Evolutionary conservation across 1,140 invertebrate genomes (phyloP), one percentile per base, ranked within the genome.

Genomic region (Panagrolaimus sp.): DNA sequence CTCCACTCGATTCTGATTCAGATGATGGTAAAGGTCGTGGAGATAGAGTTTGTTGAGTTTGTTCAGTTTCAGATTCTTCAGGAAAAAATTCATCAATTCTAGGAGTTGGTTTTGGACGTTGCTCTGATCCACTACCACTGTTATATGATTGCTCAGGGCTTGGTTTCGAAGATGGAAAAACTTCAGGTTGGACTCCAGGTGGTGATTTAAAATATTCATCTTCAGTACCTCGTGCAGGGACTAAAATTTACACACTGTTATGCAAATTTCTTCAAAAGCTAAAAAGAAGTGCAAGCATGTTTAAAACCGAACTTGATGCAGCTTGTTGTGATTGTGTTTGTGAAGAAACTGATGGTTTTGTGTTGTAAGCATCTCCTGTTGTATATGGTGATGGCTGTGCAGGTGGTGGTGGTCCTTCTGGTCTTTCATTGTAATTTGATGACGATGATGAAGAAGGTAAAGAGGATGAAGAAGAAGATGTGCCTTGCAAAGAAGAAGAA

Each of bases 131-230:
- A n/a, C n/a, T n/a, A n/a, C n/a, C n/a, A n/a, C n/a, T 16, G 20
- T 57, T 25, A 11, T 57, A 27, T 11, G 13, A 14, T 8, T 57
- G 51, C 1, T 20, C 20, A 11, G 11, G 14, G 1, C 11, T 16
- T 2, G 51, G 51, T 16, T 57, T 57, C 4, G 9, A 25, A 4
- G 11, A 11, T 27, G 51, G 51, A 57, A 57, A 57, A 20, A 57
- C 20, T 57, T 57, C 51, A 0, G 51, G 51, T 13, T 57, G 51
- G 9, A 57, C 51, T 25, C 51, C 51, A 14, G 51, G 51, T 20
- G 51, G 51, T 16, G 51, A 57, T 57, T 57, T 57, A 25, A 25
- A 57, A 8, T 25, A 57, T 20, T 57, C 51, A 57, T 57, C 51
- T 23, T 5, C 51, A 20, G 51, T 11, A 4, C 31, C 31, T 38